These are phyloP conservation scores for Drosophila suboccidentalis DNA, from an alignment of 2,888 invertebrate species.

Conservation along the genomic window DNA sequence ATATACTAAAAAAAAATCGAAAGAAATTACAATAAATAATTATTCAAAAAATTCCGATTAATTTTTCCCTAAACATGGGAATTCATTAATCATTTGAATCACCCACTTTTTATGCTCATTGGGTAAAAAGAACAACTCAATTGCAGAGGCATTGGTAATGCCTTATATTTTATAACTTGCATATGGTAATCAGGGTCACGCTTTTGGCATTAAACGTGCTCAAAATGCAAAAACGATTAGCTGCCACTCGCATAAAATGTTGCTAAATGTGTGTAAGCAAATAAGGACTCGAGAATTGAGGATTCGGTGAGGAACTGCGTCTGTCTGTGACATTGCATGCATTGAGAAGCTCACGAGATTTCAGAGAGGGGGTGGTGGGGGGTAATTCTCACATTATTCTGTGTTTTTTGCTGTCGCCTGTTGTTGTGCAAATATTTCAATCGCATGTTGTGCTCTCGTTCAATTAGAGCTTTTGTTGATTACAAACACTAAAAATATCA, in stretches of 20 bases:
- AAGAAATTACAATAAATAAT: no score
- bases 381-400: conserved; percentile 1
- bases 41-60: no score
- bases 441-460: conserved; percentile 66
- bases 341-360: conserved; percentile 45
- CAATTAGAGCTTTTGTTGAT: conserved; percentile 76
- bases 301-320: conserved; percentile 3
- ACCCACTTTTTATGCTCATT: neutral
- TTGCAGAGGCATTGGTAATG: neutral
- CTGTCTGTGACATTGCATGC: conserved; percentile 52
- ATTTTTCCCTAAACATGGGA: no score
- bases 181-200: conserved; percentile 80
- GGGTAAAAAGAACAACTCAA: neutral
- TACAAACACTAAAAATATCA: conserved; percentile 82
- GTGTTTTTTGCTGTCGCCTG: conserved; percentile 4
- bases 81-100: neutral
- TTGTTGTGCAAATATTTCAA: conserved; percentile 64
- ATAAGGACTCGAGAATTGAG: conserved; percentile 46
- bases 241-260: conserved; percentile 62
- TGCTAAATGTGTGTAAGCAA: conserved; percentile 75
- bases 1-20: no score
- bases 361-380: neutral
- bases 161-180: conserved; percentile 33
- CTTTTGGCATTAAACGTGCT: conserved; percentile 75
- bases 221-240: conserved; percentile 74